These are phyloP conservation scores for Thaumatotibia leucotreta DNA, from an alignment of 1,140 invertebrate genomes.

Conservation along the genomic window DNA sequence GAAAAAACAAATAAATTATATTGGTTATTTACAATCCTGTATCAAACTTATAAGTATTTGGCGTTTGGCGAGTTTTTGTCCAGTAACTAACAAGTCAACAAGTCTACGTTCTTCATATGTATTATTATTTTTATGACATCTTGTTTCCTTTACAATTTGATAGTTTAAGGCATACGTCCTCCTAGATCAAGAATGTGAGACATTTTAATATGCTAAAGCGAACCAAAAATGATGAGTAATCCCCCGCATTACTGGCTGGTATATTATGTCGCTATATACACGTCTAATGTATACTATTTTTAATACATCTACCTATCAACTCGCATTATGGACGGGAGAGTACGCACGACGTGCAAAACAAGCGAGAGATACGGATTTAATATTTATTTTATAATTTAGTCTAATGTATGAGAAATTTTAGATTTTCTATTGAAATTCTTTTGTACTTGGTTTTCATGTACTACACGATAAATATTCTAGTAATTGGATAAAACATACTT, in stretches of 20 bases:
- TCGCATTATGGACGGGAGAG: constrained; percentile 72
- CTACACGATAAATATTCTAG: too few species aligned
- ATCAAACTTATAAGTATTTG: too few species aligned
- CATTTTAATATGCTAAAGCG: background rate
- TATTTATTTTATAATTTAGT: too few species aligned
- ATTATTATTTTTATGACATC: background rate
- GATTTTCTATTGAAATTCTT: too few species aligned
- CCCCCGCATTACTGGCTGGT: constrained; percentile 4
- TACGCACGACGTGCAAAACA: constrained; percentile 48
- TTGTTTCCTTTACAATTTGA: background rate
- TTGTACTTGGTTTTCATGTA: too few species aligned
- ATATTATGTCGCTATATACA: constrained; percentile 63
- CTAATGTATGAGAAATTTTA: too few species aligned
- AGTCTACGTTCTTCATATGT: too few species aligned
- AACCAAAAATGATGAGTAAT: constrained; percentile 10
- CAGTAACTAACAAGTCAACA: too few species aligned
- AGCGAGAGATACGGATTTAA: background rate
- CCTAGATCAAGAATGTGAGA: background rate
- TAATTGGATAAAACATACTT: too few species aligned
- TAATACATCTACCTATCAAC: constrained; percentile 76
- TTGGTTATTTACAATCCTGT: too few species aligned
- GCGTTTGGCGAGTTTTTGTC: too few species aligned
- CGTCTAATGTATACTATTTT: constrained; percentile 75
- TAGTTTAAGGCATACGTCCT: background rate
- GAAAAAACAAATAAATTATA: too few species aligned